Evolutionary conservation across 2,888 invertebrate species (phyloP).

Genomic region (Hirtodrosophila histrioides): DNA sequence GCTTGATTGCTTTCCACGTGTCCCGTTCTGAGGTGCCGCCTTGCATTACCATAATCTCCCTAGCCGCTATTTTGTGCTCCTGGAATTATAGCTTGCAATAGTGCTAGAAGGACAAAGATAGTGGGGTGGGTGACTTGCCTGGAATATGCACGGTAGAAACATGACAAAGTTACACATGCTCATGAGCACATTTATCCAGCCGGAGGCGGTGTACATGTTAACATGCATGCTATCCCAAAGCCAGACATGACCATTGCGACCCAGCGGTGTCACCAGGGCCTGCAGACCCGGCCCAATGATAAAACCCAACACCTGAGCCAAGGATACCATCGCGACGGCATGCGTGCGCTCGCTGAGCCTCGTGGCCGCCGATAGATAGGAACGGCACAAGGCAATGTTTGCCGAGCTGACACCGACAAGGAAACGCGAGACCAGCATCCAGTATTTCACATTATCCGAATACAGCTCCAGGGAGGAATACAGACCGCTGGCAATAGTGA

Average conservation of each 20-base stretch:
- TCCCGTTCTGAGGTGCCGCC: slow-evolving; percentile 90
- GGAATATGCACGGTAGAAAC: slow-evolving; percentile 90
- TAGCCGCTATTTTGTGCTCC: slow-evolving; percentile 90
- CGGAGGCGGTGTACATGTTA: slow-evolving; percentile 94
- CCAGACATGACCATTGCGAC: slow-evolving; percentile 87
- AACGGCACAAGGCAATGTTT: slow-evolving; percentile 92
- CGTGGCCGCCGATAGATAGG: slow-evolving; percentile 94
- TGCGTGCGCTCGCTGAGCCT: slow-evolving; percentile 91
- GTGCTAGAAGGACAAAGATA: not conserved
- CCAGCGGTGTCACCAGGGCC: slow-evolving; percentile 91
- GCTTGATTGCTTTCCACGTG: slow-evolving; percentile 89
- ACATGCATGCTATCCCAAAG: slow-evolving; percentile 86
- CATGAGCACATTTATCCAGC: slow-evolving; percentile 92
- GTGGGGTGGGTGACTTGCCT: slow-evolving; percentile 81
- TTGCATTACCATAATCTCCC: slow-evolving; percentile 91
- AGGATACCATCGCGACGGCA: slow-evolving; percentile 92
- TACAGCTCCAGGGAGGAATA: slow-evolving; percentile 91
- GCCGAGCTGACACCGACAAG: slow-evolving; percentile 93
- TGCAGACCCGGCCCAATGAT: slow-evolving; percentile 94
- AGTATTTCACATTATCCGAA: slow-evolving; percentile 87
- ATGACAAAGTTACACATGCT: slow-evolving; percentile 89
- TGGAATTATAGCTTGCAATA: slow-evolving; percentile 31
- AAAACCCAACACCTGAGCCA: slow-evolving; percentile 94
- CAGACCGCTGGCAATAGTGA: slow-evolving; percentile 89
- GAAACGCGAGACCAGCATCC: slow-evolving; percentile 91